Evolutionary conservation across 2,888 invertebrate genomes (phyloP), one percentile per base, ranked within the genome.

Genomic region (Eledona agricola): DNA sequence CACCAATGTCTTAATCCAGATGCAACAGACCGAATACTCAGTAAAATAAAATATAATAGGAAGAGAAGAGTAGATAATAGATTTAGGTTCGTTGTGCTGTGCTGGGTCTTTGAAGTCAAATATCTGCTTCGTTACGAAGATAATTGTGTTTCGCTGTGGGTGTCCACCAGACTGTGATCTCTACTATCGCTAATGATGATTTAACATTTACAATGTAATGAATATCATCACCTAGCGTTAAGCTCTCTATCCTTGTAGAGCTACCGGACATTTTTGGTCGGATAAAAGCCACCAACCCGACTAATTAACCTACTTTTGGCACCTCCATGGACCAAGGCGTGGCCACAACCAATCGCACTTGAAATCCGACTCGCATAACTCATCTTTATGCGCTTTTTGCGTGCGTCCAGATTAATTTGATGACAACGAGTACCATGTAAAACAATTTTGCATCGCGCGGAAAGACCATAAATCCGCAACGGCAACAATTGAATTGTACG

Each of bases 161-260:
- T 19, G 43, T 29, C 29, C 29, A 19, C 13, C 10, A 13, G n/a
- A 2, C 19, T 22, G 17, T 34, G 43, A 50, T 54, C 13, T 35
- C 25, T 46, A 7, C 16, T 29, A 45, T 29, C 37, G 28, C 37
- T 54, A 54, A 54, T 49, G 54, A 51, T 55, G 55, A 55, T 55
- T 55, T 55, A 55, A 55, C 55, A 55, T 55, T 40, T 46, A 45
- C 16, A 51, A 43, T 43, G 49, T 50, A 54, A 54, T 43, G 54
- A 50, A 51, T 55, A 55, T 55, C 55, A 55, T 50, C 55, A 55
- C 50, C 49, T 55, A 29, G 22, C 29, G 23, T 40, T 25, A 31
- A 25, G 29, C 17, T 32, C n/a, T n/a, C 31, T 50, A 31, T 38
- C 50, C 43, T 42, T 25, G 31, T 35, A 20, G 13, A 26, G 42